Conservation (phyloP, 35 echinoderm and acorn worm species). For the Strongylocentrotus purpuratus region DNA sequence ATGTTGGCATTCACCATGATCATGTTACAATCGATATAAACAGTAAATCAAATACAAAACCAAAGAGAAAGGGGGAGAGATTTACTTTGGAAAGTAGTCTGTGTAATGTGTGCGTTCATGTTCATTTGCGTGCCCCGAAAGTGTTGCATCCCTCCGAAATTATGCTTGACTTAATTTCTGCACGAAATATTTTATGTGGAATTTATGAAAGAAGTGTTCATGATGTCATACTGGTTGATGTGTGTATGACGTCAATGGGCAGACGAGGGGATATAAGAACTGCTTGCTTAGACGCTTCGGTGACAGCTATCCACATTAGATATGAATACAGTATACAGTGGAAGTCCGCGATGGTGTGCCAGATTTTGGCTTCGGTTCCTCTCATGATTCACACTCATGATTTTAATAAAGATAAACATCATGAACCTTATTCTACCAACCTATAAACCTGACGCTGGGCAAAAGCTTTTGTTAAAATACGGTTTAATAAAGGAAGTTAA, state of each 20-base stretch:
- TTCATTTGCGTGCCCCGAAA: background rate
- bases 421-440: too few species aligned
- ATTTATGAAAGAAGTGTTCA: background rate
- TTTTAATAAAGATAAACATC: too few species aligned
- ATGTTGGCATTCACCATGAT: constrained; percentile 9
- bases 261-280: background rate
- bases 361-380: too few species aligned
- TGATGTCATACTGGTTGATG: background rate
- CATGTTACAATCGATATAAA: constrained; percentile 19
- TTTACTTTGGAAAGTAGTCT: background rate
- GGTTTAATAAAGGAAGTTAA: too few species aligned
- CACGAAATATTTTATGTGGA: background rate
- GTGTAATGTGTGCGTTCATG: background rate
- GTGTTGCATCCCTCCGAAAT: background rate
- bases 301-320: background rate
- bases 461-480: too few species aligned
- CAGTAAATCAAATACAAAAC: constrained; percentile 17
- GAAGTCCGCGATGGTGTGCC: too few species aligned
- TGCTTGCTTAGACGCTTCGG: background rate
- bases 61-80: background rate
- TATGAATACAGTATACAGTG: background rate
- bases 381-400: too few species aligned
- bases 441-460: too few species aligned
- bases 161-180: constrained; percentile 1
- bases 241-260: background rate